Percentiles rank a stretch among this genome's conserved stretches.
These are phyloP conservation scores for Papilio dardanus DNA, from an alignment of 1,140 invertebrate genomes.

Conservation along the genomic window DNA sequence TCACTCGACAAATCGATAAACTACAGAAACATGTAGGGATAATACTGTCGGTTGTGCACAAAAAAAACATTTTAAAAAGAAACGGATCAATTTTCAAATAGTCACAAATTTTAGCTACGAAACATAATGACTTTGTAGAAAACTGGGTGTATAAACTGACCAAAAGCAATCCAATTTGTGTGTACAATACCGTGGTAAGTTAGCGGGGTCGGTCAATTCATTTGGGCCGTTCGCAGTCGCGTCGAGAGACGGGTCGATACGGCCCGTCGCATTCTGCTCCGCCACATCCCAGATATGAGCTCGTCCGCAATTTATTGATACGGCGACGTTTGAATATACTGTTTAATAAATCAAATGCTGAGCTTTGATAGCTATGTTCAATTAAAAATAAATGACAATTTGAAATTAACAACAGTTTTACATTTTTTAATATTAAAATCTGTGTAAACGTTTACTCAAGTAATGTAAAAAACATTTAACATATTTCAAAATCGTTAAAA, in stretches of 20 bases:
- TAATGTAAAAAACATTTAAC: background rate
- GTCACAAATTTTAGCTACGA: too few species aligned
- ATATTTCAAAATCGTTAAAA: background rate
- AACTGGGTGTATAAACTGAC: background rate
- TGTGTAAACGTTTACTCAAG: too few species aligned
- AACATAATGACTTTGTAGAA: background rate
- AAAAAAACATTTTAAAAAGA: too few species aligned
- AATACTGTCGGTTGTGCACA: too few species aligned
- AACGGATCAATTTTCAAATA: too few species aligned
- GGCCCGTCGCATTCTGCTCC: conserved; percentile 40
- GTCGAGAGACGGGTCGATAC: conserved; percentile 51
- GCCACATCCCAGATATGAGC: conserved; percentile 54
- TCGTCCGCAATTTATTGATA: conserved; percentile 54
- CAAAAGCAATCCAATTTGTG: conserved; percentile 25
- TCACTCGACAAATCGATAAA: too few species aligned
- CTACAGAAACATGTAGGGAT: too few species aligned
- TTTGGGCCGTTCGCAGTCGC: conserved; percentile 33
- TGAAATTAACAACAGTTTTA: too few species aligned
- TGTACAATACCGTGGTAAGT: conserved; percentile 18
- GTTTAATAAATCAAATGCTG: conserved; percentile 8
- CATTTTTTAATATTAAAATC: too few species aligned
- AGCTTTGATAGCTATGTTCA: background rate
- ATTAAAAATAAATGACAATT: background rate
- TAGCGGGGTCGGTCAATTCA: conserved; percentile 7
- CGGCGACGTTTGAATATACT: conserved; percentile 48